These are phyloP conservation scores for Syrista parreyssii DNA, from an alignment of 2,888 invertebrate species.

Conservation along the genomic window DNA sequence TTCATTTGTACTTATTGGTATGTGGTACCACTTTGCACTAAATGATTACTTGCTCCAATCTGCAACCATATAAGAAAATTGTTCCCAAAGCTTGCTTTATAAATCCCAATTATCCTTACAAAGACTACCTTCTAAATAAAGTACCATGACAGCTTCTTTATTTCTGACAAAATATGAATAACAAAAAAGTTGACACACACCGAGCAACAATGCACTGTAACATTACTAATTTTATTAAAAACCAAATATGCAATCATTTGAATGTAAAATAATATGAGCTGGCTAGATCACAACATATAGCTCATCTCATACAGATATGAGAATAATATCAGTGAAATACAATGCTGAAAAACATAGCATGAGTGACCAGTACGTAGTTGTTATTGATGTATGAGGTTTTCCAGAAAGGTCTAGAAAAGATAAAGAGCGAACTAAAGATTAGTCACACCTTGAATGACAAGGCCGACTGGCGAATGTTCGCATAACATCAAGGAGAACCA, in stretches of 20 bases:
- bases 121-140: not conserved
- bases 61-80: not conserved
- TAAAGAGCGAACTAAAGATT: constrained; percentile 10
- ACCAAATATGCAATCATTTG: not conserved
- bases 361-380: not conserved
- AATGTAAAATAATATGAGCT: not conserved
- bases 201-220: not conserved
- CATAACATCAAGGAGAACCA: constrained; percentile 25
- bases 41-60: not conserved
- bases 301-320: not conserved
- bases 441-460: constrained; percentile 38
- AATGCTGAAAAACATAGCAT: not conserved
- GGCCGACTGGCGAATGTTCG: constrained; percentile 37
- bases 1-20: constrained; percentile 20
- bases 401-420: not conserved
- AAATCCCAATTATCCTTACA: not conserved
- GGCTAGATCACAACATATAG: not conserved
- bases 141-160: not conserved
- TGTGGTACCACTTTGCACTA: not conserved
- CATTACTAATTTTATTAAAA: not conserved
- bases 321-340: not conserved
- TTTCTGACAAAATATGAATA: not conserved
- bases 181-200: not conserved
- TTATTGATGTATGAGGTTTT: not conserved
- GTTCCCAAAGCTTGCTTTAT: not conserved